Conservation (phyloP, 2,113 vertebrate species). For the Nothoprocta perdicaria region DNA sequence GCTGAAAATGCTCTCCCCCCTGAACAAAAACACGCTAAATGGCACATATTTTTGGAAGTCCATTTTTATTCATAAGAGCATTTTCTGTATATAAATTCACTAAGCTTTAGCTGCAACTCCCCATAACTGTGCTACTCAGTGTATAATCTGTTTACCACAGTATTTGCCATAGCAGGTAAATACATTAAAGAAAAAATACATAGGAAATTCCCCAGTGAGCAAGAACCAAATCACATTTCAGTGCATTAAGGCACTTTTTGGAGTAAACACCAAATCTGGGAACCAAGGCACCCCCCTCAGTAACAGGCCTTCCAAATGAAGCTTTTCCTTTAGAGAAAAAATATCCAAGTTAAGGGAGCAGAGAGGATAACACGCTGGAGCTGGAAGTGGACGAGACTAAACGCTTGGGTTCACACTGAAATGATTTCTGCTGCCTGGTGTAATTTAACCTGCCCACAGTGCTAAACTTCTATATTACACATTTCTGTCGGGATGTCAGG, state of each 20-base stretch:
- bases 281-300: neutral
- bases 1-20: conserved; percentile 21
- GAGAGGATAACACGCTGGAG: conserved; percentile 19
- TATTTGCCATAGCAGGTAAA: neutral
- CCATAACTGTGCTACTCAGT: neutral
- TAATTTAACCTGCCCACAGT: conserved; percentile 75
- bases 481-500: conserved; percentile 73
- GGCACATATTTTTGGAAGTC: neutral
- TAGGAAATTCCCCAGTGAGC: neutral
- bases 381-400: conserved; percentile 59
- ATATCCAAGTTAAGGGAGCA: neutral
- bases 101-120: conserved; percentile 19
- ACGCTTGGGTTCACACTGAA: conserved; percentile 68
- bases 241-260: neutral
- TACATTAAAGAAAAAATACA: neutral
- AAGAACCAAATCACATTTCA: neutral
- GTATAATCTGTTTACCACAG: neutral
- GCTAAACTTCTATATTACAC: conserved; percentile 73
- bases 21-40: neutral
- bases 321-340: neutral
- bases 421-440: conserved; percentile 69
- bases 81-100: conserved; percentile 22
- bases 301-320: neutral
- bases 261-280: neutral
- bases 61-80: conserved; percentile 23